phyloP scores from a whole-genome alignment of 2,797 vertebrate genomes.

The Toxotes lorentzi region DNA sequence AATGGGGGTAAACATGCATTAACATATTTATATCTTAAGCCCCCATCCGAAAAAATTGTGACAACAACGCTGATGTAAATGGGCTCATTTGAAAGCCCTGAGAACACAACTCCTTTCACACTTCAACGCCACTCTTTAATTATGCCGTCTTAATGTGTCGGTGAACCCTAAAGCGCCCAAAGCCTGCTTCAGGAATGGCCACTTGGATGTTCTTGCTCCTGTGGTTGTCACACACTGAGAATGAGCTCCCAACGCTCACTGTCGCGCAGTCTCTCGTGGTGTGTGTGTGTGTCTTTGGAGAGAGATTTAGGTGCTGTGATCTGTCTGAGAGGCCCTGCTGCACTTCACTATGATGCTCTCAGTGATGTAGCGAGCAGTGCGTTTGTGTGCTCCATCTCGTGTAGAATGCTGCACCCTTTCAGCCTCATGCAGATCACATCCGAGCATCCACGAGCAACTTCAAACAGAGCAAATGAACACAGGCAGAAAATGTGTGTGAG shows the following conservation, averaged over 20 bases:
- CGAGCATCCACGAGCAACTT: constrained; percentile 47
- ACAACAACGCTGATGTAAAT: constrained; percentile 74
- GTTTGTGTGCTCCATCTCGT: constrained; percentile 13
- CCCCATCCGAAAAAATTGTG: constrained; percentile 46
- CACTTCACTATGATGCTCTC: constrained; percentile 33
- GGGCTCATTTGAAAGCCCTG: constrained; percentile 70
- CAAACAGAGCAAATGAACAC: constrained; percentile 46
- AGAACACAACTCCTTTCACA: constrained; percentile 76
- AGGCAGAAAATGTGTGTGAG: constrained; percentile 53
- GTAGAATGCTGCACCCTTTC: constrained; percentile 36
- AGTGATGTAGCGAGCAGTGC: constrained; percentile 38
- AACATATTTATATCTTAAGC: constrained; percentile 83
- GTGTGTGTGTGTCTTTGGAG: constrained; percentile 1
- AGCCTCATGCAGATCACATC: constrained; percentile 65
- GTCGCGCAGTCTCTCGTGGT: constrained; percentile 6
- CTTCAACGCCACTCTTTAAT: constrained; percentile 70
- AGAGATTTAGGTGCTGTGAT: constrained; percentile 48
- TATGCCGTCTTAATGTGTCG: constrained; percentile 68
- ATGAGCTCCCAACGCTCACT: constrained; percentile 18
- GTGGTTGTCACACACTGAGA: constrained; percentile 23
- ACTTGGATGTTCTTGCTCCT: constrained; percentile 32
- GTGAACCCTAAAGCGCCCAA: constrained; percentile 25
- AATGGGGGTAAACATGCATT: constrained; percentile 84
- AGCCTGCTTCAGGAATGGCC: constrained; percentile 41
- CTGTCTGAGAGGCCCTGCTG: constrained; percentile 43